phyloP scores from a whole-genome alignment of 1,140 invertebrate species.

The Sycophila sp. region DNA sequence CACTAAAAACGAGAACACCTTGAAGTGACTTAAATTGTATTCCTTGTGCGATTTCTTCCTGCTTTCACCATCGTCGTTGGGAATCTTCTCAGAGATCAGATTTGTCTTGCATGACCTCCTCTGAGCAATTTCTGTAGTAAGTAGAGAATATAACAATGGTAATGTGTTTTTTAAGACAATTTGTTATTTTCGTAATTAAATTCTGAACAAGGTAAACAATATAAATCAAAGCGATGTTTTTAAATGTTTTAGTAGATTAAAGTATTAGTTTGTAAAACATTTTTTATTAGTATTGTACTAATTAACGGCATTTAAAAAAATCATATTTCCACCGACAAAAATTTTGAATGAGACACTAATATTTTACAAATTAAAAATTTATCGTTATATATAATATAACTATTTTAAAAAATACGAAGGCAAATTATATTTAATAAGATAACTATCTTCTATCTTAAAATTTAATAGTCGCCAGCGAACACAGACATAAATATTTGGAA shows the following conservation, averaged over 20 bases:
- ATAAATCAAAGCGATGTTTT: conserved; percentile 7
- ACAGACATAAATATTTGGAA: conserved; percentile 37
- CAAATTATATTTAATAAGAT: not conserved
- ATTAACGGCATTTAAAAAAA: not conserved
- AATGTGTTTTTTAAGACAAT: conserved; percentile 26
- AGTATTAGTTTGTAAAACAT: conserved; percentile 14
- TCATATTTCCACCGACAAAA: not conserved
- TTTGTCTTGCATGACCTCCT: conserved; percentile 55
- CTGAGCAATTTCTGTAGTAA: conserved; percentile 56
- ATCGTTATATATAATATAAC: conserved; percentile 23
- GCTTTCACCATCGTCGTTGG: not conserved
- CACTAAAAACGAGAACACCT: not conserved
- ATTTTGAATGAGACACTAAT: not conserved
- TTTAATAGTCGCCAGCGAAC: conserved; percentile 33
- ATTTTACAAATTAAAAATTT: conserved; percentile 7
- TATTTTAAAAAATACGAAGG: not conserved
- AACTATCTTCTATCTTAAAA: conserved; percentile 7
- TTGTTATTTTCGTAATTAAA: not conserved
- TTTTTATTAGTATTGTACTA: not conserved
- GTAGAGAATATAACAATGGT: conserved; percentile 43
- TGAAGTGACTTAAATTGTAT: not conserved
- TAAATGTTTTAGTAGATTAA: not conserved
- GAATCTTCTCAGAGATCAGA: conserved; percentile 50
- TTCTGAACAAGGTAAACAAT: conserved; percentile 5
- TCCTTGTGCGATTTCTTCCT: not conserved